These are phyloP conservation scores for Microtus richardsoni DNA, from an alignment of 2,113 vertebrate genomes.

Conservation along the genomic window DNA sequence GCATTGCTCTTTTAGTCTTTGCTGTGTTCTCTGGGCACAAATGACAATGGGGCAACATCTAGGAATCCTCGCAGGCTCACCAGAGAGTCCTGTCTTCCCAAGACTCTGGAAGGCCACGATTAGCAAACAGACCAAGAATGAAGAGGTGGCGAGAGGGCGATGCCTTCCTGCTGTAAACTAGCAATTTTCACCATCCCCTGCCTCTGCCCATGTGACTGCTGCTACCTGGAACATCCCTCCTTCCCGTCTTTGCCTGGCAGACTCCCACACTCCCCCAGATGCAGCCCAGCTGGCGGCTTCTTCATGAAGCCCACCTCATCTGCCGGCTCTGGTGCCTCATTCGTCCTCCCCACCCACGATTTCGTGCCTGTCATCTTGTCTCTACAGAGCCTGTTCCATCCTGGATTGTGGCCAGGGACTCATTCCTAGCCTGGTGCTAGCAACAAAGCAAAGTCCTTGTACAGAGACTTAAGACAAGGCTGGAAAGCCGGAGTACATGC, in stretches of 20 bases:
- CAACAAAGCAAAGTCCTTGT: not conserved
- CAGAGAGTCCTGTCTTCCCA: slow-evolving; percentile 11
- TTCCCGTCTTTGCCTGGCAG: not conserved
- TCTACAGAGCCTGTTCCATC: not conserved
- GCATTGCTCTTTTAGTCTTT: not conserved
- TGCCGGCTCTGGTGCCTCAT: not conserved
- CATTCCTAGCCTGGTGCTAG: not conserved
- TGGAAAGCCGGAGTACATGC: not conserved
- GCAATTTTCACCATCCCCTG: slow-evolving; percentile 10
- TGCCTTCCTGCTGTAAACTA: slow-evolving; percentile 27
- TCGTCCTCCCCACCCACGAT: not conserved
- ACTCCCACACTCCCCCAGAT: slow-evolving; percentile 63
- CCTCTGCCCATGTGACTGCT: slow-evolving; percentile 6
- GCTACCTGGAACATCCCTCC: slow-evolving; percentile 43
- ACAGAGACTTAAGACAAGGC: not conserved
- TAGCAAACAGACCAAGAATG: slow-evolving; percentile 58
- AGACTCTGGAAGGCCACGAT: slow-evolving; percentile 48
- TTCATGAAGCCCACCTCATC: not conserved
- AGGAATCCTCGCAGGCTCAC: not conserved
- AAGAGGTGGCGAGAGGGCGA: slow-evolving; percentile 55
- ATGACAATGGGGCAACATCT: not conserved
- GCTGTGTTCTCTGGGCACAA: not conserved
- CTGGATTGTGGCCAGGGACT: not conserved
- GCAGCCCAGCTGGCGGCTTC: slow-evolving; percentile 66
- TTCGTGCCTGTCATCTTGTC: not conserved